Evolutionary conservation across 1,140 invertebrate species (phyloP).

Genomic region (Drosophila funebris): DNA sequence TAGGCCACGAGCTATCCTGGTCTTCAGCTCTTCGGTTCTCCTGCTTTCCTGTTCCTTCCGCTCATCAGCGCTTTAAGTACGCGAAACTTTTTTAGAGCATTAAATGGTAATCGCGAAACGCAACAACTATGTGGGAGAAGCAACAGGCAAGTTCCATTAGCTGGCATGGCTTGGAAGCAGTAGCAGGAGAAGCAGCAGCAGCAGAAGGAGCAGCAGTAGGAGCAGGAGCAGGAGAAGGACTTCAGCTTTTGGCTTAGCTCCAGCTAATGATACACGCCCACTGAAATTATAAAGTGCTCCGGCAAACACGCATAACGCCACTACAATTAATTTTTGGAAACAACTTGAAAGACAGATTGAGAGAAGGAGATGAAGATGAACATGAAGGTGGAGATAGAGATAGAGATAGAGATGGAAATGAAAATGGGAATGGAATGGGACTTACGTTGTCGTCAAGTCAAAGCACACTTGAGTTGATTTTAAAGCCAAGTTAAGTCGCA

Average conservation of each 20-base stretch:
- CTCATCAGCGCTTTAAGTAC: constrained; percentile 21
- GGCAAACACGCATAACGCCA: constrained; percentile 54
- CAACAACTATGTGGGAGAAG: constrained; percentile 39
- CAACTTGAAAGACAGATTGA: constrained; percentile 9
- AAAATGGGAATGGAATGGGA: too few relatives aligned
- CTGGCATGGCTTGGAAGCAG: constrained; percentile 44
- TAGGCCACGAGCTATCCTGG: constrained; percentile 35
- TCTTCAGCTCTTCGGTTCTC: background rate
- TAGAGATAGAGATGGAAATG: too few relatives aligned
- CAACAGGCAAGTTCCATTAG: constrained; percentile 76
- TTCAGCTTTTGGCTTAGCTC: constrained; percentile 39
- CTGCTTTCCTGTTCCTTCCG: background rate
- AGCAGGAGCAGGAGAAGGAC: background rate
- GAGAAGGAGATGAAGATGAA: background rate
- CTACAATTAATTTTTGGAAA: constrained; percentile 74
- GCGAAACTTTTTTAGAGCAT: constrained; percentile 22
- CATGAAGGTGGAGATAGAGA: background rate
- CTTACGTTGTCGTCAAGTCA: constrained; percentile 6
- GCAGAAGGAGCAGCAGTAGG: too few relatives aligned
- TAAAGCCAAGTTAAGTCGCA: constrained; percentile 72
- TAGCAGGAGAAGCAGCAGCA: background rate
- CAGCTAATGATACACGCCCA: constrained; percentile 66
- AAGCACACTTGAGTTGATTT: constrained; percentile 62
- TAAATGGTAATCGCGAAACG: constrained; percentile 31
- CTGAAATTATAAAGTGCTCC: constrained; percentile 66